Conservation (phyloP, 1,140 invertebrate species). For the Diorhabda sublineata region DNA sequence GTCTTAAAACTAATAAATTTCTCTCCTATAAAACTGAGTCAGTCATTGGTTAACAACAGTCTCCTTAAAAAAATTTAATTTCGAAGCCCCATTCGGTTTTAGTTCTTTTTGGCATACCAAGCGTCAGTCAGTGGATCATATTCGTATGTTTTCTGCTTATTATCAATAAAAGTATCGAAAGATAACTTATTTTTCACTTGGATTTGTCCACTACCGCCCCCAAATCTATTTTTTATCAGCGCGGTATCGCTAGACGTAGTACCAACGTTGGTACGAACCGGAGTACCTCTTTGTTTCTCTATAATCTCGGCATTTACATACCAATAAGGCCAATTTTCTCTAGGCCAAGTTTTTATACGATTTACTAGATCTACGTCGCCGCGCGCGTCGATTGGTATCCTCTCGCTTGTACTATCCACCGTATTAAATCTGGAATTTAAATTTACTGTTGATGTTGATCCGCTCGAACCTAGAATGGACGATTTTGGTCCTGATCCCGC, state of each 20-base stretch:
- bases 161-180: conserved; percentile 4
- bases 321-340: conserved; percentile 57
- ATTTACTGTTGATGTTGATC: too few species aligned
- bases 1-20: too few species aligned
- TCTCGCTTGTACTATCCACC: neutral
- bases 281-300: conserved; percentile 33
- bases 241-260: neutral
- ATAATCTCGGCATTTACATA: conserved; percentile 53
- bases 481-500: neutral
- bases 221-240: neutral
- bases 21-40: too few species aligned
- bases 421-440: conserved; percentile 22
- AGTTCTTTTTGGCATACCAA: neutral
- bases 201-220: neutral
- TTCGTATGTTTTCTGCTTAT: conserved; percentile 3
- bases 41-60: too few species aligned
- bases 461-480: too few species aligned
- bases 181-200: neutral
- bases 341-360: conserved; percentile 50
- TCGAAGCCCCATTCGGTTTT: neutral
- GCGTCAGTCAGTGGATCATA: neutral
- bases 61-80: too few species aligned
- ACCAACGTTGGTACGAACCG: neutral
- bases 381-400: conserved; percentile 45
- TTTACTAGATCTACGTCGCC: conserved; percentile 51